Evolutionary conservation across 2,888 invertebrate species (phyloP).

Genomic region (Andricus quercusramuli): DNA sequence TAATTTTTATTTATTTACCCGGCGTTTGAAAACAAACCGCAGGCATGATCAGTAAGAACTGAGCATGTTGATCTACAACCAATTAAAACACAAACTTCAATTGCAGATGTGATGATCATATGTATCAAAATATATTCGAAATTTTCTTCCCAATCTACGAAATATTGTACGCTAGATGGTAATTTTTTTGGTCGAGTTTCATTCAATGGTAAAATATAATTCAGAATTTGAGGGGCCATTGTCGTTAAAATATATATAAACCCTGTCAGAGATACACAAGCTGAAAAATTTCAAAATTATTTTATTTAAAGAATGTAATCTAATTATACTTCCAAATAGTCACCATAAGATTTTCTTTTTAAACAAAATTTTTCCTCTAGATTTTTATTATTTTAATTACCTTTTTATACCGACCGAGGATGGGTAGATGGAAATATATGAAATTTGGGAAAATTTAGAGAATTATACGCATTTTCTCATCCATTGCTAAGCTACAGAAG

Average conservation of each 20-base stretch:
- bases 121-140: constrained; percentile 35
- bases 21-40: constrained; percentile 26
- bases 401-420: no score
- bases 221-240: constrained; percentile 35
- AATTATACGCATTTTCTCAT: no score
- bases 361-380: background rate
- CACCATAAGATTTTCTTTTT: background rate
- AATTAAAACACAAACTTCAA: constrained; percentile 1
- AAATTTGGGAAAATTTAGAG: no score
- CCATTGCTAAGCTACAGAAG: no score
- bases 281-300: background rate
- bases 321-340: background rate
- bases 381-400: no score
- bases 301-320: background rate
- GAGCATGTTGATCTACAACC: constrained; percentile 26
- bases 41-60: constrained; percentile 17
- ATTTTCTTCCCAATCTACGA: constrained; percentile 38
- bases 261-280: background rate
- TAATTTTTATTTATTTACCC: background rate
- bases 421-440: no score
- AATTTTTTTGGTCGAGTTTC: constrained; percentile 39
- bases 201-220: constrained; percentile 42
- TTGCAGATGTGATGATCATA: background rate
- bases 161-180: constrained; percentile 17
- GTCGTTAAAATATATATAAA: constrained; percentile 27